Evolutionary conservation across 2,888 invertebrate species (phyloP).

Genomic region (Chironomus tentans): DNA sequence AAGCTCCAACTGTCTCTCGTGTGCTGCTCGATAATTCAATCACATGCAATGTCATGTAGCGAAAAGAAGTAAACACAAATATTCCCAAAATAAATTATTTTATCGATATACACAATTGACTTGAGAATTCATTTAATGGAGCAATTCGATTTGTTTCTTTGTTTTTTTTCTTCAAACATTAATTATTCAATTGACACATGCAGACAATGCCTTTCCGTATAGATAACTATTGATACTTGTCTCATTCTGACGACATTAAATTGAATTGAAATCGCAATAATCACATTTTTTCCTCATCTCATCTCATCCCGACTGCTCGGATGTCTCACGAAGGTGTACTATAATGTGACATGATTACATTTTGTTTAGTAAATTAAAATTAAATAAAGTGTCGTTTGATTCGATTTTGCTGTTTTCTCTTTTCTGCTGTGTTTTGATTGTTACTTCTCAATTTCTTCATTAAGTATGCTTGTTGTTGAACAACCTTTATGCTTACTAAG

Average conservation of each 20-base stretch:
- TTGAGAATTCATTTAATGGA: neutral
- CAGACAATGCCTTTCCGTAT: conserved; percentile 4
- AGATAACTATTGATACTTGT: neutral
- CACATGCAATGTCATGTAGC: neutral
- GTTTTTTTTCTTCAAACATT: neutral
- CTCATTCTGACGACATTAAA: neutral
- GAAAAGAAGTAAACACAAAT: neutral
- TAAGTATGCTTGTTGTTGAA: too few species aligned
- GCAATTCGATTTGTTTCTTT: neutral
- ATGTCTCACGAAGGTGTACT: neutral
- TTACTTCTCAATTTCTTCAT: too few species aligned
- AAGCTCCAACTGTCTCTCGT: too few species aligned
- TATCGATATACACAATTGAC: neutral
- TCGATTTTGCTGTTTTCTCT: too few species aligned
- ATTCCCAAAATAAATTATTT: conserved; percentile 12
- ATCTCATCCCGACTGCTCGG: neutral
- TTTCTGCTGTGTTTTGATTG: too few species aligned
- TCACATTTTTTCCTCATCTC: neutral
- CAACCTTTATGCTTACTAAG: too few species aligned
- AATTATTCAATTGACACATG: conserved; percentile 26
- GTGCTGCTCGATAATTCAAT: neutral
- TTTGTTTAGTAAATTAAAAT: neutral
- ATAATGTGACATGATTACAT: neutral
- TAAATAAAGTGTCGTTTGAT: neutral
- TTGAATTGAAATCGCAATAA: conserved; percentile 1